Evolutionary conservation across 1,140 invertebrate species (phyloP).

Genomic region (Bursaphelenchus mucronatus): DNA sequence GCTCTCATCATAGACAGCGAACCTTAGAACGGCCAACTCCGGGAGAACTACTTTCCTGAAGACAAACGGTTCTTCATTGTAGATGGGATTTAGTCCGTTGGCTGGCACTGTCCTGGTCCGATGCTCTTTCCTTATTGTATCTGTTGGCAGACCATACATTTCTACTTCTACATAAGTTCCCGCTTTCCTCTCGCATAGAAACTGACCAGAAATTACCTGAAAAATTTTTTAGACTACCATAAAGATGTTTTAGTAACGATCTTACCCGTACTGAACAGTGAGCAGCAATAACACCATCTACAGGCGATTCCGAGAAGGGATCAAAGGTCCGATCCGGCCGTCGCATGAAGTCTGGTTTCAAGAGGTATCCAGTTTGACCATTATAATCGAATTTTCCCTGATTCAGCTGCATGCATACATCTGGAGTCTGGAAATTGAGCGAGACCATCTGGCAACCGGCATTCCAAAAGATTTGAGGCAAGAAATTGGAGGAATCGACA

Average conservation of each 20-base stretch:
- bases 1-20: slow-evolving; percentile 98
- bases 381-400: slow-evolving; percentile 98
- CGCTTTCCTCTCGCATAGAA: slow-evolving; percentile 96
- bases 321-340: slow-evolving; percentile 91
- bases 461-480: slow-evolving; percentile 97
- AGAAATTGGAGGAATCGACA: slow-evolving; percentile 98
- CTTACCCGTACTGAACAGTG: slow-evolving; percentile 88
- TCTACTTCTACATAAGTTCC: slow-evolving; percentile 99
- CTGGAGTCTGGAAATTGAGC: slow-evolving; percentile 98
- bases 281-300: slow-evolving; percentile 98
- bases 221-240: slow-evolving; percentile 20
- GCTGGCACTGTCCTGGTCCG: slow-evolving; percentile 87
- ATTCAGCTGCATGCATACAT: slow-evolving; percentile 98
- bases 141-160: slow-evolving; percentile 91
- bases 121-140: slow-evolving; percentile 97
- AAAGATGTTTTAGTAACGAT: slow-evolving; percentile 27
- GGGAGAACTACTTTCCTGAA: slow-evolving; percentile 97
- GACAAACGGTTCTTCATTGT: slow-evolving; percentile 95
- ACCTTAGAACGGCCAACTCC: slow-evolving; percentile 89
- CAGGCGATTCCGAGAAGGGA: slow-evolving; percentile 96
- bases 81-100: slow-evolving; percentile 93
- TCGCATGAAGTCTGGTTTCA: slow-evolving; percentile 99
- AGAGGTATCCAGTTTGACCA: slow-evolving; percentile 76
- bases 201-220: slow-evolving; percentile 95
- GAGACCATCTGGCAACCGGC: slow-evolving; percentile 99